Evolutionary conservation across 2,888 invertebrate species (phyloP).

Genomic region (Thyatira batis): DNA sequence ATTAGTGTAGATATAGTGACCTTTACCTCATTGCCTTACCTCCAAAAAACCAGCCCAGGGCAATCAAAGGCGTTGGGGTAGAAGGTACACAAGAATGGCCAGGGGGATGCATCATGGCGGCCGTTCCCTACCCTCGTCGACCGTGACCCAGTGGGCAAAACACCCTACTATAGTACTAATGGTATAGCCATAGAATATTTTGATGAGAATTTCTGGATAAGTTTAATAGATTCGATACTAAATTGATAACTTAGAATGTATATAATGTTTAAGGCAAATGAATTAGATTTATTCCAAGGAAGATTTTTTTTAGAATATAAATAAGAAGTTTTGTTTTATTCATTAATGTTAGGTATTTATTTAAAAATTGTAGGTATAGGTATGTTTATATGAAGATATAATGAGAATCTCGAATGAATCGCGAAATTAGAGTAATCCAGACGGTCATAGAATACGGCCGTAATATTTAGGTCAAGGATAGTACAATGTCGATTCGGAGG

Average conservation of each 20-base stretch:
- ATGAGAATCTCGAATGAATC: background rate
- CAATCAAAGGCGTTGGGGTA: background rate
- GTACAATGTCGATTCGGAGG: conserved; percentile 19
- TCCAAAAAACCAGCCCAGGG: background rate
- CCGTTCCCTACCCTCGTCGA: conserved; percentile 38
- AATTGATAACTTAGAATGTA: too few relatives aligned
- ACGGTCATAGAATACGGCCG: conserved; percentile 11
- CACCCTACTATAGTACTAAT: conserved; percentile 7
- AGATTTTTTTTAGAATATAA: too few relatives aligned
- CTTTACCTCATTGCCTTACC: background rate
- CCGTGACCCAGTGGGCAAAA: conserved; percentile 41
- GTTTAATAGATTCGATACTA: too few relatives aligned
- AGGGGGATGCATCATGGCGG: background rate
- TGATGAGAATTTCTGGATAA: too few relatives aligned
- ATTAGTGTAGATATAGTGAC: too few relatives aligned
- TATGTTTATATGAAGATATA: background rate
- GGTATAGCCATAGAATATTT: too few relatives aligned
- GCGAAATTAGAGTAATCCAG: background rate
- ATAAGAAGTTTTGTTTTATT: too few relatives aligned
- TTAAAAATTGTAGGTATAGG: too few relatives aligned
- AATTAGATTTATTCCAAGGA: too few relatives aligned
- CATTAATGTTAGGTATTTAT: too few relatives aligned
- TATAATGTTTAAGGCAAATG: too few relatives aligned
- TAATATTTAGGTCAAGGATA: conserved; percentile 56
- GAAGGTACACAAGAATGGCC: background rate